Conservation (phyloP, 2,113 vertebrate genomes). For the Urocolius indicus region DNA sequence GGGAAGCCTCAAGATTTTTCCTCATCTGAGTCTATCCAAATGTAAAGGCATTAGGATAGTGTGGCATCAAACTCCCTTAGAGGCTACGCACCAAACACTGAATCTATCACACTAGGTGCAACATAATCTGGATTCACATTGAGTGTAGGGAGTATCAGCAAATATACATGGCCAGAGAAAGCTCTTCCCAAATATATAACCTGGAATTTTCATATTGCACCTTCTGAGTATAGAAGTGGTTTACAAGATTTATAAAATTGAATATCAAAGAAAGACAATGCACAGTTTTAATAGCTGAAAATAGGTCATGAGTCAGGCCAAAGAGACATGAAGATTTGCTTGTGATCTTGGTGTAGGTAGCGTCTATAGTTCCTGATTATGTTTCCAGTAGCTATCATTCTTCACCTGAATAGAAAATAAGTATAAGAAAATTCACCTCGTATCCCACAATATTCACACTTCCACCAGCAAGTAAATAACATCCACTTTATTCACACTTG, state of each 20-base stretch:
- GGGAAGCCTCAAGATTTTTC: neutral
- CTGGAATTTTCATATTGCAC: neutral
- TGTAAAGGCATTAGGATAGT: neutral
- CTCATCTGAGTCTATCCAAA: neutral
- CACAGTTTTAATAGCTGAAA: neutral
- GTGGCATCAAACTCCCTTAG: neutral
- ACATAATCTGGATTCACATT: neutral
- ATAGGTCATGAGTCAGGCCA: neutral
- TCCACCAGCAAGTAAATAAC: slow-evolving; percentile 56
- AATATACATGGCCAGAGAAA: neutral
- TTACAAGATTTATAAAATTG: neutral
- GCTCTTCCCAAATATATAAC: neutral
- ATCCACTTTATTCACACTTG: slow-evolving; percentile 56
- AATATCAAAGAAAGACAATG: neutral
- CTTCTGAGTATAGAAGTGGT: neutral
- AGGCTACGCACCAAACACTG: neutral
- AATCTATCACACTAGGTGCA: neutral
- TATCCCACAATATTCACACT: neutral
- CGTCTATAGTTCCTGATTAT: neutral
- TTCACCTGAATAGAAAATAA: neutral
- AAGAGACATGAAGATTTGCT: neutral
- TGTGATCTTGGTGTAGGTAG: neutral
- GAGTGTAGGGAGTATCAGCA: neutral
- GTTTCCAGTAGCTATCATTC: neutral
- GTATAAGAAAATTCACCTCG: neutral